Evolutionary conservation across 2,888 invertebrate species (phyloP), one percentile per base, ranked within the genome.

Genomic region (Dilophus febrilis): DNA sequence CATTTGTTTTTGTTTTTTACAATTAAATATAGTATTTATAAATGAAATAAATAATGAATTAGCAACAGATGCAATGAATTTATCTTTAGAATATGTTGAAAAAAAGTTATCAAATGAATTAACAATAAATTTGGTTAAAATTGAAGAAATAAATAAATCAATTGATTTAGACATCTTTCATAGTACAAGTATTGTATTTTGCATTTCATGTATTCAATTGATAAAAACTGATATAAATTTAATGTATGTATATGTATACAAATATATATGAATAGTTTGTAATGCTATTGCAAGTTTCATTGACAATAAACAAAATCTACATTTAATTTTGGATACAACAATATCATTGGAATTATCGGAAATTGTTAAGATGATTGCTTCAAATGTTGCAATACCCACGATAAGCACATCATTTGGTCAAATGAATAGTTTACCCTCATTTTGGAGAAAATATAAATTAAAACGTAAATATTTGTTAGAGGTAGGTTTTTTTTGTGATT

Each of bases 341-440:
- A 77, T 77, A 64, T 74, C 77, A 4, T 86, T 86, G 4, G 67
- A 79, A 28, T 75, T 80, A 13, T 83, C 86, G 0, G 88, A 88
- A 64, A 79, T 83, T 0, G 79, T 86, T 3, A 86, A 87, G 58
- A 79, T 84, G 1, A 80, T 90, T 55, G 78, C 82, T 4, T 72
- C 78, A 14, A 80, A 84, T 2, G 57, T 90, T 41, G 81, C 74
- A 1, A 54, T 88, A 47, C 88, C 90, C 1, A 90, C 88, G 2
- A 69, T 90, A 35, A 81, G 82, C 42, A 80, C 81, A 1, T 85
- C 87, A 7, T 88, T 80, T 53, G 90, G 90, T 0, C 84, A 86
- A 57, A 72, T 74, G 33, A 85, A 83, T 0, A 88, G 88, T 61
- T 62, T 88, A 35, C 58, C 81, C 84, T 53, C 90, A 88, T 88